Base-by-base conservation (phyloP, 2,888 invertebrate genomes). In the Parnassius smintheus region DNA sequence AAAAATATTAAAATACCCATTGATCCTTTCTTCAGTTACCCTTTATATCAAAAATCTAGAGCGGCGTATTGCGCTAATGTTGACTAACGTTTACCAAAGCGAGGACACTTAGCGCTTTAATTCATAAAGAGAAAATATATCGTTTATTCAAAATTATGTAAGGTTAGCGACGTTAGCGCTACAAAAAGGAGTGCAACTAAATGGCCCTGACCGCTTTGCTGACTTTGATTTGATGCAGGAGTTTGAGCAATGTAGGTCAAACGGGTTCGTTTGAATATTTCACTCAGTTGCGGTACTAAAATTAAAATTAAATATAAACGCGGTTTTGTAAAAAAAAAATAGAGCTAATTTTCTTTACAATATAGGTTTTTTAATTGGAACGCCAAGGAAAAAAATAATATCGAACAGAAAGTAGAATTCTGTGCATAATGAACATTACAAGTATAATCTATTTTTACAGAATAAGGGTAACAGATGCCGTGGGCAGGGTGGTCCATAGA, bases 141-240 rank as follows among this genome's bases (percentile, higher is more conserved):
- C 48, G 53, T 58, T 49, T 42, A 58, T 54, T 62, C 44, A 58
- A 56, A 62, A 62, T 42, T 62, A 13, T 25, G 54, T 53, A 58
- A 53, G 44, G 57, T 60, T 58, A 58, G 62, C 62, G 62, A 54
- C 45, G 25, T 61, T 56, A 51, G 51, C 56, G 56, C 52, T 62
- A 44, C 11, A 25, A 58, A 62, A 62, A 49, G 54, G 53, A 22
- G 25, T 49, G 56, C 58, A 62, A 54, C 35, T 25, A 57, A 62
- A 53, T 22, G 62, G 46, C 58, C 62, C 58, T 58, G 62, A 58
- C 57, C 58, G 54, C 56, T 54, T 58, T 54, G 50, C 56, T 51
- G 54, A 50, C 56, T 54, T 58, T 54, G 50, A 52, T 51, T 56
- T 58, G 53, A 58, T 58, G 54, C 62, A 53, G 25, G 46, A 53